Conservation (phyloP, 2,888 invertebrate species). For the Atethmia centrago region DNA sequence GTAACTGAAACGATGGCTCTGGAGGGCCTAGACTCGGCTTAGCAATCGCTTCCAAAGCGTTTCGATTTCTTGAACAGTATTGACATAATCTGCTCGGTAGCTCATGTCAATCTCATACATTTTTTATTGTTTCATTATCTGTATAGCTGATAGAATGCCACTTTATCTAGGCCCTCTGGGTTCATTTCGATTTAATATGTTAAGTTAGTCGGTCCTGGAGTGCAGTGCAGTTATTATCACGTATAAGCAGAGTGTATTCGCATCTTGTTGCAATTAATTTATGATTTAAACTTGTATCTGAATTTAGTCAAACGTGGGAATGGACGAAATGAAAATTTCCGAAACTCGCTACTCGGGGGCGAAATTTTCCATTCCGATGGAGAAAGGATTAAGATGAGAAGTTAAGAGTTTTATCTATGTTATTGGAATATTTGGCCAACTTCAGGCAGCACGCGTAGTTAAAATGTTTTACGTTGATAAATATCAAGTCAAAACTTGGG, state of each 20-base stretch:
- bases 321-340: conserved; percentile 27
- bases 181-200: not conserved
- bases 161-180: not conserved
- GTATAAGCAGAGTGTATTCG: not conserved
- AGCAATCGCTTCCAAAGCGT: not conserved
- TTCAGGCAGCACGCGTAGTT: conserved; percentile 58
- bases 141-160: not conserved
- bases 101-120: not conserved
- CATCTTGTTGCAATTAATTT: conserved; percentile 50
- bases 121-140: not conserved
- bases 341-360: conserved; percentile 49
- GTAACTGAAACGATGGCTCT: not conserved
- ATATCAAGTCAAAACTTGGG: conserved; percentile 58
- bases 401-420: conserved; percentile 65
- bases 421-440: conserved; percentile 63
- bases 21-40: not conserved
- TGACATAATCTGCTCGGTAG: not conserved
- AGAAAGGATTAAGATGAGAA: conserved; percentile 68
- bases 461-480: conserved; percentile 63
- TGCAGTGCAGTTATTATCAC: not conserved
- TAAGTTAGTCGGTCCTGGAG: not conserved
- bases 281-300: conserved; percentile 45
- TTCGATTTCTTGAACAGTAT: not conserved
- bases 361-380: conserved; percentile 66
- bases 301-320: conserved; percentile 38